Base-by-base conservation (phyloP, 2,888 invertebrate genomes). In the Drosophila ezoana region DNA sequence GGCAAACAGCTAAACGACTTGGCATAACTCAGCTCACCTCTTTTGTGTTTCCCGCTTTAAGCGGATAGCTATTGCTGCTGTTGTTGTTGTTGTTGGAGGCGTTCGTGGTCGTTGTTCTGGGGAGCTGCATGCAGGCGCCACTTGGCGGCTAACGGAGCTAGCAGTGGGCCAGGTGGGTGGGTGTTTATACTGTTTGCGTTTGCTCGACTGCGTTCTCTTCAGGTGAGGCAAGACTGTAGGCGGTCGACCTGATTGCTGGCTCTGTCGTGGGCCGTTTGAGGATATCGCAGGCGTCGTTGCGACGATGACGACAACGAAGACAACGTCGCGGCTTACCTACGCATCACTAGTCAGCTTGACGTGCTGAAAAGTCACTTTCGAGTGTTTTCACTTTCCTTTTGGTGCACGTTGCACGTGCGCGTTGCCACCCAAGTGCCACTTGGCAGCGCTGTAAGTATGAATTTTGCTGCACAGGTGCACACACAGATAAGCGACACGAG, bases 281-380 rank as follows among this genome's bases (percentile, higher is more conserved):
- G 73, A 73, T 65, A 59, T 32, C 32, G 53, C 45, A 49, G 54
- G 58, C 60, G 67, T 48, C 61, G 68, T 49, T 47, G 52, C 44
- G 52, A 61, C 57, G 61, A 53, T 23, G 53, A 35, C 38, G 61
- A 48, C 51, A 52, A 32, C 44, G 67, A 41, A 45, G 49, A 14
- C 44, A 62, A 16, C 43, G 56, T 14, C 54, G 62, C 60, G 56
- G 65, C 76, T 69, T 72, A 66, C 52, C 72, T 51, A 71, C 71
- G 77, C 70, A 70, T 75, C 70, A 77, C 67, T 69, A 78, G 81
- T 77, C 77, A 61, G 81, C 63, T 66, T 70, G 83, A 74, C 62
- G 87, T 84, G 81, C 76, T 76, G 62, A 79, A 89, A 86, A 79
- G 85, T 87, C 89, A 79, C 79, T 85, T 75, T 87, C 71, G 66